Evolutionary conservation across 2,888 invertebrate genomes (phyloP).

Genomic region (Bembecia ichneumoniformis): DNA sequence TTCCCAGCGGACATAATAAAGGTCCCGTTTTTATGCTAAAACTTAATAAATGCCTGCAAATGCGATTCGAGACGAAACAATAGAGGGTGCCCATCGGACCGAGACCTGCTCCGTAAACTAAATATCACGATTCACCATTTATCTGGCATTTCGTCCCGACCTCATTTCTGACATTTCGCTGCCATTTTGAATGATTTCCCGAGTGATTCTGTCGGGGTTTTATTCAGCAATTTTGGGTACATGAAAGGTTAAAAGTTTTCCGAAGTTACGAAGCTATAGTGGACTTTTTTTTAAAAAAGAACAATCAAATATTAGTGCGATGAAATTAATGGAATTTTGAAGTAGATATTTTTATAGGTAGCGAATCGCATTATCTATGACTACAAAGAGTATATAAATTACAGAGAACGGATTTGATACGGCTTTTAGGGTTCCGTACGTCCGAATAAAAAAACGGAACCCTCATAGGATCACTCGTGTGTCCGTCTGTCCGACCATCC

Average conservation of each 20-base stretch:
- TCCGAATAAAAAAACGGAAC: too few species aligned
- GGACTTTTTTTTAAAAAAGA: too few species aligned
- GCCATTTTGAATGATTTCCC: conserved; percentile 15
- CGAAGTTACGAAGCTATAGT: neutral
- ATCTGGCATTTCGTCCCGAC: conserved; percentile 11
- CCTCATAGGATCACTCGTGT: too few species aligned
- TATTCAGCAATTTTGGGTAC: neutral
- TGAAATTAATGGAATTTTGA: too few species aligned
- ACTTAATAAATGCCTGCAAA: neutral
- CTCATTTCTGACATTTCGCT: conserved; percentile 25
- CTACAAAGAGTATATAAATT: too few species aligned
- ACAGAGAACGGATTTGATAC: too few species aligned
- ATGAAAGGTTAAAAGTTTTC: neutral
- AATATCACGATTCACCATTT: conserved; percentile 22
- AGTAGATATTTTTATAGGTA: too few species aligned
- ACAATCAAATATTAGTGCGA: too few species aligned
- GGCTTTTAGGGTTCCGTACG: too few species aligned
- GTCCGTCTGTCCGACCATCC: too few species aligned
- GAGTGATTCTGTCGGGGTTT: neutral
- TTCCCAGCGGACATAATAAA: too few species aligned
- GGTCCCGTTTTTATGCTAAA: neutral
- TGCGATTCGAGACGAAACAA: conserved; percentile 2
- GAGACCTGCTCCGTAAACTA: conserved; percentile 10
- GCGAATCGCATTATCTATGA: too few species aligned
- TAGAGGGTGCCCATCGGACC: conserved; percentile 16